These are phyloP conservation scores for Poecile atricapillus DNA, from an alignment of 2,113 vertebrate species.

Conservation along the genomic window DNA sequence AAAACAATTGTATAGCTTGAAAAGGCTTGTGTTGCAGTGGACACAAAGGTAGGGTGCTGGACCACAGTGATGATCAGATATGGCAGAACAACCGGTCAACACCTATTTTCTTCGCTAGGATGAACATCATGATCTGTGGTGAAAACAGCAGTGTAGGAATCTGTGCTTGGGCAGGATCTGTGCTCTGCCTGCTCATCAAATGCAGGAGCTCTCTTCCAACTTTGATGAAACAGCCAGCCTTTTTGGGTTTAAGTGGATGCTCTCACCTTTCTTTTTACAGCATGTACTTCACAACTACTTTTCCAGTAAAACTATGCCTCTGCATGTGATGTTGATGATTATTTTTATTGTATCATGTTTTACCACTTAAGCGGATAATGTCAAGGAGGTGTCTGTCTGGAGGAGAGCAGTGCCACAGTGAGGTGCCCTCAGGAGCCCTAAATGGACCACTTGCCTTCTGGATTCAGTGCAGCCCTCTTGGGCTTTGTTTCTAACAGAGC, in stretches of 20 bases:
- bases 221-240: not conserved
- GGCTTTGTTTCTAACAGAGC: not conserved
- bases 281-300: not conserved
- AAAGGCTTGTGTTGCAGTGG: not conserved
- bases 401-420: not conserved
- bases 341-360: not conserved
- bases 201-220: not conserved
- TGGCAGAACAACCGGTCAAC: not conserved
- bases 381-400: not conserved
- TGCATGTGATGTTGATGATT: not conserved
- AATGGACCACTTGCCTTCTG: not conserved
- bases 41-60: not conserved
- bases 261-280: not conserved
- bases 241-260: not conserved
- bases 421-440: not conserved
- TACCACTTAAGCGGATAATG: not conserved
- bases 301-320: not conserved
- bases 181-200: not conserved
- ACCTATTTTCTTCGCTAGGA: not conserved
- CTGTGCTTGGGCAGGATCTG: not conserved
- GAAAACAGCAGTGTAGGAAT: not conserved
- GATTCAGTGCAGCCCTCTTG: not conserved
- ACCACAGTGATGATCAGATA: not conserved
- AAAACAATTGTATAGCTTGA: not conserved
- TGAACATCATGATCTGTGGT: not conserved